Evolutionary conservation across 2,888 invertebrate species (phyloP).

Genomic region (Spilosoma lubricipeda): DNA sequence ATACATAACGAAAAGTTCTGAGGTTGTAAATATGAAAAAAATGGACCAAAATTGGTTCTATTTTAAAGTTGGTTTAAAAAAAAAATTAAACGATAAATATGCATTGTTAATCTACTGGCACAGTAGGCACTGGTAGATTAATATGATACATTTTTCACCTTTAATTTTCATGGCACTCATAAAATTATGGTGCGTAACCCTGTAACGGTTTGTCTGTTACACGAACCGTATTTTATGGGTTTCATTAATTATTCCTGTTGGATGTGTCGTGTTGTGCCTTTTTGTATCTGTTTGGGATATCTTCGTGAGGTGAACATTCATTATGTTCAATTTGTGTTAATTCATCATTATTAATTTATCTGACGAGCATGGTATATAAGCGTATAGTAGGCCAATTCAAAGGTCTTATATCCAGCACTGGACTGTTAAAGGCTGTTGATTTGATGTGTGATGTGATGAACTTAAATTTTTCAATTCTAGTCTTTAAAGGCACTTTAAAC

Average conservation of each 20-base stretch:
- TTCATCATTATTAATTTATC: too few relatives aligned
- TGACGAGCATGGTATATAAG: too few relatives aligned
- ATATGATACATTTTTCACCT: neutral
- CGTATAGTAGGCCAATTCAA: too few relatives aligned
- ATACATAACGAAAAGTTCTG: neutral
- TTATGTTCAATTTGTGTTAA: neutral
- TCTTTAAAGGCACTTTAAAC: too few relatives aligned
- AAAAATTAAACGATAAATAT: neutral
- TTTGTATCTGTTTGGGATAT: neutral
- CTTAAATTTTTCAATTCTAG: too few relatives aligned
- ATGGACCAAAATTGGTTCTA: neutral
- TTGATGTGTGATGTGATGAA: too few relatives aligned
- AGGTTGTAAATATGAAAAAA: neutral
- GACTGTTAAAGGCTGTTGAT: too few relatives aligned
- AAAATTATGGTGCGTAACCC: neutral
- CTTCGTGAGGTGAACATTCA: neutral
- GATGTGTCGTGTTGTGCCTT: neutral
- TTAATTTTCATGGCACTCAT: neutral
- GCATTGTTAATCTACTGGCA: neutral
- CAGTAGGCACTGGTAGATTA: neutral
- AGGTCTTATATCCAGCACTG: too few relatives aligned
- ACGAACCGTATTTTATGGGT: neutral
- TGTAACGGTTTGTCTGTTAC: neutral
- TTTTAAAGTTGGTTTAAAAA: neutral
- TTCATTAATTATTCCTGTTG: constrained; percentile 6